Evolutionary conservation across 1,140 invertebrate genomes (phyloP), one percentile per base, ranked within the genome.

Genomic region (Lanistes nyassanus): DNA sequence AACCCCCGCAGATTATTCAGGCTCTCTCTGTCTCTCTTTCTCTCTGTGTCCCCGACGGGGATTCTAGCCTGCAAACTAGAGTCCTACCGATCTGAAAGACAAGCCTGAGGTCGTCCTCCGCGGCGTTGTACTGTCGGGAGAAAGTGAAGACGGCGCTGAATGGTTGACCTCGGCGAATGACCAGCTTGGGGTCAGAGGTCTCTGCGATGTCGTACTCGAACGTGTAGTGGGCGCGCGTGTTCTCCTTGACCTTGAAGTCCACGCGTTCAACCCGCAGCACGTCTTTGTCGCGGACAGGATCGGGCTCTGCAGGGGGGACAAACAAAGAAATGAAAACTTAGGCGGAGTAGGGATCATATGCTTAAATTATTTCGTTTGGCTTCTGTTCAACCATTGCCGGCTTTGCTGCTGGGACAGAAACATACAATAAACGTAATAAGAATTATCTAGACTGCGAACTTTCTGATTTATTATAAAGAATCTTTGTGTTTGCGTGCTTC

Each of bases 51-150:
- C 11, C 21, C 3, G 21, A 51, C 29, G 6, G n/a, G n/a, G n/a
- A n/a, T n/a, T n/a, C n/a, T n/a, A n/a, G n/a, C n/a, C n/a, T n/a
- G n/a, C n/a, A n/a, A n/a, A n/a, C n/a, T n/a, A n/a, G n/a, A n/a
- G 36, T 69, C 77, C 58, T 72, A 83, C 82, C 80, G 53, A 73
- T 73, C n/a, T 79, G 53, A 47, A 82, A 81, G 37, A 79, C 60
- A 21, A 83, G 37, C 3, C 72, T 39, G 2, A 83, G 64, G 31
- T 82, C 80, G 76, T 83, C 80, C 11, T 60, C 67, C 5, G n/a
- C 37, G 0, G 23, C 29, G 62, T 80, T 72, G 55, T 80, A 83
- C 9, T 64, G 37, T 65, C 74, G 67, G 68, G 74, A 70, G 65
- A 83, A 81, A 16, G 47, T 31, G 9, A 83, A n/a, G 7, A 29